Base-by-base conservation (phyloP, 2,888 invertebrate species). In the Rhamnusium bicolor region DNA sequence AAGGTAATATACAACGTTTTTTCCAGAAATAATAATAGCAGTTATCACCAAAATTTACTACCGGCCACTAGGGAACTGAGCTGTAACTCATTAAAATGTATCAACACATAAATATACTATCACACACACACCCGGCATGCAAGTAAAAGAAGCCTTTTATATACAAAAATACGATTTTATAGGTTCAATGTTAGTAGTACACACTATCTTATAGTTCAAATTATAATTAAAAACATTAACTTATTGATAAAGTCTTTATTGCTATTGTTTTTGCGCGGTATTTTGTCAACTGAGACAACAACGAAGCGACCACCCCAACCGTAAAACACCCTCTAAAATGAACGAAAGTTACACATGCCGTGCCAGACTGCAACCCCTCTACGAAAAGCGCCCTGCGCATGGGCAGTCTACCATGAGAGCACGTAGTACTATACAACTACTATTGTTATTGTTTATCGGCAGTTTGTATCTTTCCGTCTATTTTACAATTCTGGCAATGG, bases 71-170 rank as follows among this genome's bases (percentile, higher is more conserved):
- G 78, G 75, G 77, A 78, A 71, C 75, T 73, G 54, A 66, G 54
- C 47, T 63, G 47, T 63, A 75, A 74, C 78, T 81, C 81, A 82
- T 82, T 82, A 82, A 83, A 82, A 83, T 82, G 79, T 79, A 82
- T 83, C 80, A 79, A 76, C 79, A 79, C 79, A 81, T 82, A 80
- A 83, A 83, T 82, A 79, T 74, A 78, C 72, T 78, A 82, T 78
- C 75, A 78, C 65, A 53, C 24, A 58, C 60, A 46, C 69, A 8
- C 21, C 65, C 14, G 58, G 29, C 60, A 40, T 65, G 69, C 65
- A 65, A 51, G 14, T 72, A 71, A 70, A 74, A 76, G 74, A 67
- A 79, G 75, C 76, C 74, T 71, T 63, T 76, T 73, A 67, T 75
- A 75, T 79, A 79, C 78, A 68, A 71, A 47, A 53, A 66, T 49